Conservation (phyloP, 2,113 vertebrate species). For the Cyanoliseus patagonus region DNA sequence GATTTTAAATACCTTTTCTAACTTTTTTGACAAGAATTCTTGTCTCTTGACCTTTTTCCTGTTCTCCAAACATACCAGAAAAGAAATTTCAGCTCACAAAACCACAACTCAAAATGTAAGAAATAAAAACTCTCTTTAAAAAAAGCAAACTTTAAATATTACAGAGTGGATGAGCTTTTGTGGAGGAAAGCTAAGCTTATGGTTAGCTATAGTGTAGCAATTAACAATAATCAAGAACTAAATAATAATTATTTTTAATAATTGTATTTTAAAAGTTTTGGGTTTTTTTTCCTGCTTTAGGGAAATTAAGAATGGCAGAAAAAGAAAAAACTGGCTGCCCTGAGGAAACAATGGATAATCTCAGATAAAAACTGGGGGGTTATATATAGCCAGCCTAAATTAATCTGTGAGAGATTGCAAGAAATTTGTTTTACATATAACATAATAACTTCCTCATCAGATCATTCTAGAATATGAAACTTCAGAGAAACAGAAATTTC, state of each 20-base stretch:
- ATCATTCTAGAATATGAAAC: not conserved
- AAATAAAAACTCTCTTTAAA: not conserved
- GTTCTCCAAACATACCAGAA: not conserved
- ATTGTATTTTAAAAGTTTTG: not conserved
- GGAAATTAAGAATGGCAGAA: not conserved
- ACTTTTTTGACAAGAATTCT: accelerated
- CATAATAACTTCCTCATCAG: not conserved
- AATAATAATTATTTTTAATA: not conserved
- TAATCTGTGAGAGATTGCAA: not conserved
- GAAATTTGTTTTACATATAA: not conserved
- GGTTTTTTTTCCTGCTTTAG: not conserved
- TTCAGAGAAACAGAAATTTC: not conserved
- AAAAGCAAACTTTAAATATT: not conserved
- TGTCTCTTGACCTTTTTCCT: not conserved
- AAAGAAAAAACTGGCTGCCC: not conserved
- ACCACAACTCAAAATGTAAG: not conserved
- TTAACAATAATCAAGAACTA: not conserved
- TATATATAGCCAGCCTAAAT: not conserved
- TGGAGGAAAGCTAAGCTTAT: not conserved
- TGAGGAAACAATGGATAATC: not conserved
- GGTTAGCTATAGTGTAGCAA: not conserved
- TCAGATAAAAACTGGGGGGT: not conserved
- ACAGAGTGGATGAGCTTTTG: not conserved
- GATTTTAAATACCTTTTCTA: not conserved
- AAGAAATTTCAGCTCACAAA: not conserved